Evolutionary conservation across 2,113 vertebrate genomes (phyloP), one percentile per base, ranked within the genome.

Genomic region (Malurus cyaneus): DNA sequence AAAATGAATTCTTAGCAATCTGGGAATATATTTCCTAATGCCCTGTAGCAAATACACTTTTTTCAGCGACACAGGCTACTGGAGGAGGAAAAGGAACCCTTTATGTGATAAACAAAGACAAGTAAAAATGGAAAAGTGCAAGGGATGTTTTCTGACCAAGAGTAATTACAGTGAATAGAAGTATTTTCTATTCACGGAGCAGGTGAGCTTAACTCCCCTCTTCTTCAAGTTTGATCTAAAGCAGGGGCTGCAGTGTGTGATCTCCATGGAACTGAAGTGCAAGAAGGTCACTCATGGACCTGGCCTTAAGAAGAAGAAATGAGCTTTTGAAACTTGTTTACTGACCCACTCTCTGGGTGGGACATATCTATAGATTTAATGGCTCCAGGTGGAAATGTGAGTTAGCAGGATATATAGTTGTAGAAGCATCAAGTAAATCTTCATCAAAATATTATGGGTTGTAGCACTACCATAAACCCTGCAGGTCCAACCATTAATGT

Each of bases 21-120:
- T 85, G 91, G 95, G 93, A 94, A 93, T 97, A 93, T 77, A 88
- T 82, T 94, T 89, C 93, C 50, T 94, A 80, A 88, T 94, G 87
- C 70, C 91, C 91, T 91, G 34, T 91, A 94, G 91, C 93, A 95
- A 91, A 88, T 89, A 76, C 29, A 70, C 31, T 72, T 87, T 93
- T 94, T 80, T 77, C 80, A 92, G 34, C 2, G 0, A 82, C 69
- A 69, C 13, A 61, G 73, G 66, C 24, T 85, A 62, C 66, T 86
- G 62, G 66, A 79, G 59, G 70, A 67, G 59, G 71, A 84, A 96
- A 89, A 90, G 0, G 1, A 92, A 41, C 25, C 17, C 66, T 88
- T 92, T 89, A 59, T 54, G 24, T 34, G 14, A 62, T 54, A 72
- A 64, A 36, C 19, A 93, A 91, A 94, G 70, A 69, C 49, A 84